Base-by-base conservation (phyloP, 92 coral and sea anemone species). In the Zoanthus sansibaricus region DNA sequence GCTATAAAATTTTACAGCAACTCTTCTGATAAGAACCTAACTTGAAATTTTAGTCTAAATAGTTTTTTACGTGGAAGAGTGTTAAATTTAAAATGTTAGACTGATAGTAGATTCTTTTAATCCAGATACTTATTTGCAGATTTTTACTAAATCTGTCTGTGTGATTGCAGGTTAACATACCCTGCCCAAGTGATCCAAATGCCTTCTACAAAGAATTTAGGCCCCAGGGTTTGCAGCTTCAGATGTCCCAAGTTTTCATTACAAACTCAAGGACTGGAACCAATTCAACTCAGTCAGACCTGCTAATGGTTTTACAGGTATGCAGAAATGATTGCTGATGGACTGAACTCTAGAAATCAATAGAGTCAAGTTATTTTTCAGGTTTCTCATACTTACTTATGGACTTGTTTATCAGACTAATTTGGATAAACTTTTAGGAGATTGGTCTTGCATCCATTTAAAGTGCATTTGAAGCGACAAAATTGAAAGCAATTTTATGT, bases 171-270 rank as follows among this genome's bases (percentile, higher is more conserved):
- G 55, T 97, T 54, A 84, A 86, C 4, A 87, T 97, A 42, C 98
- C 99, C 1, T 97, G 99, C 78, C 99, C 95, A 37, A 93, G 98
- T 84, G 98, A 95, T 15, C 89, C 95, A 13, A 82, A 87, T 76
- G 90, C 97, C 11, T 91, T 84, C 1, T 97, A 97, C 67, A 94
- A 92, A 42, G 97, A 97, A 71, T 93, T 87, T 31, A 90, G 99
- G 71, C 98, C 99, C 55, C 99, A 97, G 87, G 98, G 97, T 75
- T 91, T 97, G 44, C 99, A 97, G 91, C 54, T 93, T 31, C 99
- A 97, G 75, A 87, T 94, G 84, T 97, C 99, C 3, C 98, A 94
- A 75, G 92, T 92, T 75, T 94, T 91, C 51, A 86, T 93, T 58
- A 97, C 95, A 1, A 97, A 97, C 88, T 88, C 98, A 46, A 94